A percentile compares a stretch with the other conserved stretches of the same genome.
phyloP scores from a whole-genome alignment of 2,888 invertebrate species.

The Phanerotoma sp. region DNA sequence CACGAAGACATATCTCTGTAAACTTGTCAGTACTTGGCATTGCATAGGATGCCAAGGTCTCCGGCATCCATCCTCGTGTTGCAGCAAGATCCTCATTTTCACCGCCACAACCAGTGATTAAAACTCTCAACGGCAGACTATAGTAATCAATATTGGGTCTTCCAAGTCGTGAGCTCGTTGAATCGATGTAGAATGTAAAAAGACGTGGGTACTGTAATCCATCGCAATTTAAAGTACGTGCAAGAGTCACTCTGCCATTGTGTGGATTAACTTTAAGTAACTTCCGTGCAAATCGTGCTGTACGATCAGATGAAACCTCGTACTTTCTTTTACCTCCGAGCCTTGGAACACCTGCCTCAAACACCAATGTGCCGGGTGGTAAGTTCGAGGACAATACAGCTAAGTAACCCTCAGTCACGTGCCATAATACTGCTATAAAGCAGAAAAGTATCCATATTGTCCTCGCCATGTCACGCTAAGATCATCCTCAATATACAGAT shows the following conservation, averaged over 20 bases:
- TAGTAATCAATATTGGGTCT: slow-evolving; percentile 75
- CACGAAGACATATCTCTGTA: slow-evolving; percentile 77
- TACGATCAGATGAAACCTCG: slow-evolving; percentile 77
- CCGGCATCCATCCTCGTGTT: slow-evolving; percentile 83
- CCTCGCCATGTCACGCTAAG: slow-evolving; percentile 44
- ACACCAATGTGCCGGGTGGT: slow-evolving; percentile 68
- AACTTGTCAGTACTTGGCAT: slow-evolving; percentile 80
- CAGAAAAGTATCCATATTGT: slow-evolving; percentile 42
- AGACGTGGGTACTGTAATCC: slow-evolving; percentile 81
- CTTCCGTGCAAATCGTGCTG: slow-evolving; percentile 79
- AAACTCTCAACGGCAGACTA: slow-evolving; percentile 74
- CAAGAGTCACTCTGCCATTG: slow-evolving; percentile 73
- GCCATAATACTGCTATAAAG: slow-evolving; percentile 35
- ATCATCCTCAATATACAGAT: slow-evolving; percentile 10
- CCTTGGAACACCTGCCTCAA: slow-evolving; percentile 79
- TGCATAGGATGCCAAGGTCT: slow-evolving; percentile 84
- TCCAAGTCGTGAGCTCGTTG: slow-evolving; percentile 74
- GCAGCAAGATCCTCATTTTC: slow-evolving; percentile 67
- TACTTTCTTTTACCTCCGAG: slow-evolving; percentile 78
- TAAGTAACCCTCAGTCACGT: slow-evolving; percentile 46
- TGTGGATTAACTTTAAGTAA: slow-evolving; percentile 74
- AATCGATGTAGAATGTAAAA: slow-evolving; percentile 85
- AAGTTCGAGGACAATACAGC: slow-evolving; percentile 52
- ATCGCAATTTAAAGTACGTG: slow-evolving; percentile 73
- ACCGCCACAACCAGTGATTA: slow-evolving; percentile 73